phyloP scores from a whole-genome alignment of 2,113 vertebrate genomes.

The Sclerurus mexicanus region DNA sequence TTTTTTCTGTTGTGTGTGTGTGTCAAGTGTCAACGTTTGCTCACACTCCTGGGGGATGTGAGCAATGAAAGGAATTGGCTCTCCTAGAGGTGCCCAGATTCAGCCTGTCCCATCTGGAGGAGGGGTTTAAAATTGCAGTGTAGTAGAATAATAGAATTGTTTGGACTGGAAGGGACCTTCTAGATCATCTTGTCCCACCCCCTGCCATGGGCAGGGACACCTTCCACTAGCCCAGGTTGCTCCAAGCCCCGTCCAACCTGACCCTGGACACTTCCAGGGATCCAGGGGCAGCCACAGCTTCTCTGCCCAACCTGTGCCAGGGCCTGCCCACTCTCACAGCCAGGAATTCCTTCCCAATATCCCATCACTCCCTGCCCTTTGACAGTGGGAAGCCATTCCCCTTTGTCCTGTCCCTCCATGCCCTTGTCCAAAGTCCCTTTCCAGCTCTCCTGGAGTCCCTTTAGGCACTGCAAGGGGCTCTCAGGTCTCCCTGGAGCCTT shows the following conservation, averaged over 20 bases:
- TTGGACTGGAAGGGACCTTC: background rate
- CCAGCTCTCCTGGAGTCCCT: background rate
- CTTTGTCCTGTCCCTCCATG: fast-evolving
- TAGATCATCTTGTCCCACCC: fast-evolving
- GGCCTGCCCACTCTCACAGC: background rate
- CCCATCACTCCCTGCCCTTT: background rate
- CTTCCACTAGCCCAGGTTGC: fast-evolving
- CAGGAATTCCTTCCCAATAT: background rate
- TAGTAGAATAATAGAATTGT: background rate
- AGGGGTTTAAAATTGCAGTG: background rate
- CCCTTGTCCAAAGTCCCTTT: background rate
- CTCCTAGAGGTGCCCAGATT: background rate
- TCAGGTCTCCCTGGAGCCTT: background rate
- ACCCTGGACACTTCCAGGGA: background rate
- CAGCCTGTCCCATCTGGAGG: background rate
- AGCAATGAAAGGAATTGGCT: background rate
- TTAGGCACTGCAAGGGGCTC: background rate
- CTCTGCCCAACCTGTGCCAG: background rate
- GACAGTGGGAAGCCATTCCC: fast-evolving
- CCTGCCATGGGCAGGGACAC: background rate
- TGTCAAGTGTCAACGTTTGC: background rate
- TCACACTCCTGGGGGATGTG: background rate
- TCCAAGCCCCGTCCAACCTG: background rate
- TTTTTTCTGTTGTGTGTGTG: background rate
- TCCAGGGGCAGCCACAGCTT: background rate